Conservation (phyloP, 2,888 invertebrate species). For the Nymphalis polychloros region DNA sequence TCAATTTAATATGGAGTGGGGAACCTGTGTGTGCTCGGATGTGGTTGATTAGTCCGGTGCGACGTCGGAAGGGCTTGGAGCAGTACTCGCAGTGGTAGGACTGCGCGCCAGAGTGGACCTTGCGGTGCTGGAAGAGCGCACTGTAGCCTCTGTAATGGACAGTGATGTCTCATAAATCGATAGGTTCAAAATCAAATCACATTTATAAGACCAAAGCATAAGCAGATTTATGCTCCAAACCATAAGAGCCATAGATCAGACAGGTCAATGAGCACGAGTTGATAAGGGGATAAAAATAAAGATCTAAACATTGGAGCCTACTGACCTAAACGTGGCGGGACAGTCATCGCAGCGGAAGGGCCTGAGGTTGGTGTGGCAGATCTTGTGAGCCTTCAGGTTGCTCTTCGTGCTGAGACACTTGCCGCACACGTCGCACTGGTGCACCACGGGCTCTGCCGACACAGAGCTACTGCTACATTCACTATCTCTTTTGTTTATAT, state of each 20-base stretch:
- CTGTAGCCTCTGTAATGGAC: conserved; percentile 67
- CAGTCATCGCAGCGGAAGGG: conserved; percentile 66
- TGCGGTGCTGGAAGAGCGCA: conserved; percentile 70
- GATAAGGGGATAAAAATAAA: too few species aligned
- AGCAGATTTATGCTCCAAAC: too few species aligned
- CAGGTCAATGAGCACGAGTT: too few species aligned
- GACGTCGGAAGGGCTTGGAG: conserved; percentile 67
- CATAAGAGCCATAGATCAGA: too few species aligned
- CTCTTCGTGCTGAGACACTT: conserved; percentile 72
- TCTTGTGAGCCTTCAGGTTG: conserved; percentile 71
- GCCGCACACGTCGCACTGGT: conserved; percentile 74
- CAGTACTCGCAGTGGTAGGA: conserved; percentile 76
- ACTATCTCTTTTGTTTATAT: too few species aligned
- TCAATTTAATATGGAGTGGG: not conserved
- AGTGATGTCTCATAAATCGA: conserved; percentile 5
- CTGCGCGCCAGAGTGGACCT: conserved; percentile 66
- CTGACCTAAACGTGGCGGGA: conserved; percentile 67
- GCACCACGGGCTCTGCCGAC: conserved; percentile 30
- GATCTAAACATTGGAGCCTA: not conserved
- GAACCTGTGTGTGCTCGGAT: conserved; percentile 70
- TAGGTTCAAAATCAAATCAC: not conserved
- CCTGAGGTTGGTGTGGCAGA: conserved; percentile 68
- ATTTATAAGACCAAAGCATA: too few species aligned
- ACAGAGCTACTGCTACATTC: conserved; percentile 38
- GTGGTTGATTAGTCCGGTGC: conserved; percentile 70